Evolutionary conservation across 2,797 vertebrate genomes (phyloP).

Genomic region (Poecilia gillii): DNA sequence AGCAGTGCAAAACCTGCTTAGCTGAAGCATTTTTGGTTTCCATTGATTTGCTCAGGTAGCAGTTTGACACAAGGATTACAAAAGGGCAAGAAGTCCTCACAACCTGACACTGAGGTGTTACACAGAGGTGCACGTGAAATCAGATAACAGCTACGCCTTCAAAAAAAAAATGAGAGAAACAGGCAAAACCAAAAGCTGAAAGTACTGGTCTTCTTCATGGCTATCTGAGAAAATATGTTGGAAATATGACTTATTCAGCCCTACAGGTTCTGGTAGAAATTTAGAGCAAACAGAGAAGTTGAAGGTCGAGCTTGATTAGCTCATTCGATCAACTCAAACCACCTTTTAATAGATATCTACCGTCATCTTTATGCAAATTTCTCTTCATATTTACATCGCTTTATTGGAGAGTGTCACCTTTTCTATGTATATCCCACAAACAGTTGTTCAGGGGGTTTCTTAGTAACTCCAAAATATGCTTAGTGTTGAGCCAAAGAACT

Average conservation of each 20-base stretch:
- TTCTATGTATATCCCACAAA: neutral
- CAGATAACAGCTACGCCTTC: neutral
- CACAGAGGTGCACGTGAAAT: neutral
- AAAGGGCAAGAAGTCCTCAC: neutral
- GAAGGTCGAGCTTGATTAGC: neutral
- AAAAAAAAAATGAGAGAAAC: neutral
- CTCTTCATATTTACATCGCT: neutral
- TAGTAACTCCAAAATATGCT: neutral
- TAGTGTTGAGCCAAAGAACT: neutral
- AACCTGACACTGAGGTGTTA: neutral
- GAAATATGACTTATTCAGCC: neutral
- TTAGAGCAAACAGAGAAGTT: neutral
- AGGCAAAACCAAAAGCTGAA: neutral
- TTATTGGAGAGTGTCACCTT: neutral
- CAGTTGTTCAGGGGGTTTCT: neutral
- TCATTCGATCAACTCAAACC: neutral
- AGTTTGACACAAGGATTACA: conserved; percentile 6
- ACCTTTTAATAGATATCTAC: neutral
- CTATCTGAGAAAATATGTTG: neutral
- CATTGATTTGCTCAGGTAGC: neutral
- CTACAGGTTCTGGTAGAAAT: neutral
- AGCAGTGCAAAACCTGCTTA: conserved; percentile 8
- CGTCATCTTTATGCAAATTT: neutral
- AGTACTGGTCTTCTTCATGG: neutral
- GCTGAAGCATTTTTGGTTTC: conserved; percentile 4